phyloP scores from a whole-genome alignment of 2,113 vertebrate genomes.

The Asarcornis scutulata region DNA sequence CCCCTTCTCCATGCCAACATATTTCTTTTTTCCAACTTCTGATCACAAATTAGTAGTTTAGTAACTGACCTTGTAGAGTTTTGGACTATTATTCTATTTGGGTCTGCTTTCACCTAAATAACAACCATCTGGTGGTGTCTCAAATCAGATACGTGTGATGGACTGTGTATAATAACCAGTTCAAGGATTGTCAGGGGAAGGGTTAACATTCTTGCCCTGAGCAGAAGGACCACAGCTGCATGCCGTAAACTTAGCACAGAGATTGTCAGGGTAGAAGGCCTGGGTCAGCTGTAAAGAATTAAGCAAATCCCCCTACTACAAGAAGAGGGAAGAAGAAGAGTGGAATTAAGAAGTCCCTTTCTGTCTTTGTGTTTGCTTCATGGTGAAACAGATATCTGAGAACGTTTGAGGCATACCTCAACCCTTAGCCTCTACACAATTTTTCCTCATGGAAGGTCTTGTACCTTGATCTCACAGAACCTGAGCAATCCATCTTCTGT shows the following conservation, averaged over 20 bases:
- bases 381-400: constrained; percentile 39
- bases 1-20: constrained; percentile 28
- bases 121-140: constrained; percentile 55
- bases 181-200: constrained; percentile 63
- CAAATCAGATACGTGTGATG: constrained; percentile 30
- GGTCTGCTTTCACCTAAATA: constrained; percentile 54
- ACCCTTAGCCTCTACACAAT: neutral
- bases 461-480: constrained; percentile 5
- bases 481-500: constrained; percentile 12
- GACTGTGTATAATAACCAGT: constrained; percentile 45
- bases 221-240: constrained; percentile 52
- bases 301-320: constrained; percentile 59
- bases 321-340: constrained; percentile 33
- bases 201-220: constrained; percentile 65
- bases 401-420: neutral
- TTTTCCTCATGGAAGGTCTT: constrained; percentile 6
- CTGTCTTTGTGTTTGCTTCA: neutral
- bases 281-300: constrained; percentile 70
- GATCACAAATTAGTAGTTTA: constrained; percentile 46
- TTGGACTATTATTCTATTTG: constrained; percentile 28
- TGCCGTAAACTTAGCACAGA: constrained; percentile 42
- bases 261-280: constrained; percentile 48
- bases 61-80: constrained; percentile 27
- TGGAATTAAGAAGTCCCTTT: constrained; percentile 37
- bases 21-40: constrained; percentile 38